These are phyloP conservation scores for Pherbina coryleti DNA, from an alignment of 2,888 invertebrate species.

Conservation along the genomic window DNA sequence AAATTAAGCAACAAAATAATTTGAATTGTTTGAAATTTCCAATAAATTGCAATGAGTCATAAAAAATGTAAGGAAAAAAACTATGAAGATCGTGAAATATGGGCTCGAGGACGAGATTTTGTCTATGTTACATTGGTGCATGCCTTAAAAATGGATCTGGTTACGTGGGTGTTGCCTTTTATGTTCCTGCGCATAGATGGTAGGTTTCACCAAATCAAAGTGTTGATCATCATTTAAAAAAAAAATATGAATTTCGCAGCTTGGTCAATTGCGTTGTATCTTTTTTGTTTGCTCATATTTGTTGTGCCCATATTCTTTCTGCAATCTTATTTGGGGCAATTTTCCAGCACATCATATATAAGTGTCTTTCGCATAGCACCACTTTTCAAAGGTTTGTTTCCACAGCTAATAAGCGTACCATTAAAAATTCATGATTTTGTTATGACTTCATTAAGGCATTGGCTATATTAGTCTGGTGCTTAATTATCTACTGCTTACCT, in stretches of 20 bases:
- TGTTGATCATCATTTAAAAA: background rate
- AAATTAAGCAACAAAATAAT: background rate
- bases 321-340: constrained; percentile 90
- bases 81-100: constrained; percentile 73
- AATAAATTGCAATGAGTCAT: constrained; percentile 61
- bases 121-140: constrained; percentile 83
- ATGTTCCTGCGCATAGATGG: constrained; percentile 55
- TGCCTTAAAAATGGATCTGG: constrained; percentile 84
- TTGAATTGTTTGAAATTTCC: constrained; percentile 52
- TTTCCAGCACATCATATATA: constrained; percentile 84
- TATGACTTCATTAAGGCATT: constrained; percentile 75
- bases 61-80: constrained; percentile 62
- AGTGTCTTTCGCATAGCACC: constrained; percentile 85
- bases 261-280: constrained; percentile 57
- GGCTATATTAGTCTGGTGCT: constrained; percentile 85
- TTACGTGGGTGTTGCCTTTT: constrained; percentile 74
- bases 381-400: constrained; percentile 82
- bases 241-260: constrained; percentile 49
- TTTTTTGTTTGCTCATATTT: constrained; percentile 79
- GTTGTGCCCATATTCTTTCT: constrained; percentile 89
- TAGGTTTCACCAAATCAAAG: constrained; percentile 51
- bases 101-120: constrained; percentile 82
- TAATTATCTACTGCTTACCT: constrained; percentile 82
- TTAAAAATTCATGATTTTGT: background rate
- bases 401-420: background rate